Evolutionary conservation across 2,113 vertebrate genomes (phyloP), one percentile per base, ranked within the genome.

Genomic region (Fulica atra): DNA sequence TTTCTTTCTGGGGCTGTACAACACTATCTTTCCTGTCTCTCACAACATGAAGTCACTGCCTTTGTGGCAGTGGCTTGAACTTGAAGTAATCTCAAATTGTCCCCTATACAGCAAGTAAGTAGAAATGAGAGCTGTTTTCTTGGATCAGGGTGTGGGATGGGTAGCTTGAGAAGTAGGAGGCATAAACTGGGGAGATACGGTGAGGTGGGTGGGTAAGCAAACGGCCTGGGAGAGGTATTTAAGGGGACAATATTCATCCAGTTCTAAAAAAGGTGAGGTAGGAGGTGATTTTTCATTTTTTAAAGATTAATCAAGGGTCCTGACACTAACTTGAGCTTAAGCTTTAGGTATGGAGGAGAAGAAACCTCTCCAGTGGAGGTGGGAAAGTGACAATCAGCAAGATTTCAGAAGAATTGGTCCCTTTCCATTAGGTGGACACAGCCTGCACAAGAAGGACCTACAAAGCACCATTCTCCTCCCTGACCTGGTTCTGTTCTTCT

Each of bases 41-140:
- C 1, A 0, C 10, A 8, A 35, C 5, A 14, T 1, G 2, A 63
- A 78, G 9, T 35, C 31, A 77, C 7, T 29, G 35, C 10, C 46
- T 59, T 78, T 81, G 26, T 74, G 70, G 20, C 33, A 74, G 64
- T 19, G 13, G 5, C 23, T 89, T 89, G 51, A 24, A 54, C 38
- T 64, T 82, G 9, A 65, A 72, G 7, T 42, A 73, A 70, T 61
- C 29, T 86, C 50, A 54, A 46, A 18, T 16, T 70, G 13, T 65
- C 6, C 8, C 7, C 35, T 29, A 23, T 11, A 69, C 23, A 73
- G 63, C 20, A 77, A 65, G 8, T 16, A 65, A 38, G 25, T 11
- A 72, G 14, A 81, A 86, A 65, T 57, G 23, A 61, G 15, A 56
- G 35, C 13, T 64, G 35, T 2, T 15, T 44, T 91, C 68, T 42